Evolutionary conservation across 2,888 invertebrate genomes (phyloP).

Genomic region (Formica aserva): DNA sequence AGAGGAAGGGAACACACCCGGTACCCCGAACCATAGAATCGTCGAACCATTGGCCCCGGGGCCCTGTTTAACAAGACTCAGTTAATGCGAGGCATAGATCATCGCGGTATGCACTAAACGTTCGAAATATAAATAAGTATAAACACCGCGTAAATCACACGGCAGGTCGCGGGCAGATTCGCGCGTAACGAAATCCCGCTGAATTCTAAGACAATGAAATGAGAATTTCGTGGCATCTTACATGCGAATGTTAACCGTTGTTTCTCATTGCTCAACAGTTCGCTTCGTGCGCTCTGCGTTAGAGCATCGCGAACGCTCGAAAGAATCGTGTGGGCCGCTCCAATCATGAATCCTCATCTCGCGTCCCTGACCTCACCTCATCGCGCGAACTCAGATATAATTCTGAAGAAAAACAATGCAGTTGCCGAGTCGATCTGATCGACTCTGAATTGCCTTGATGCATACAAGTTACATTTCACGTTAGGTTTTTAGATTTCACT

Average conservation of each 20-base stretch:
- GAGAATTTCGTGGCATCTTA: background rate
- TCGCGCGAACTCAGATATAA: constrained; percentile 38
- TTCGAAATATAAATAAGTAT: constrained; percentile 84
- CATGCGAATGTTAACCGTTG: constrained; percentile 8
- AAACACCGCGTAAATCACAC: constrained; percentile 84
- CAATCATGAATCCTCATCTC: constrained; percentile 51
- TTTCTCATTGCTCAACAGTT: background rate
- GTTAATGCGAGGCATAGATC: constrained; percentile 85
- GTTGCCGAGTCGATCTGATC: constrained; percentile 43
- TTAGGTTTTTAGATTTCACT: background rate
- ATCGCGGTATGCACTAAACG: constrained; percentile 83
- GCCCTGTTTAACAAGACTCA: constrained; percentile 85
- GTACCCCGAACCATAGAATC: constrained; percentile 71
- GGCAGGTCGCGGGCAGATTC: constrained; percentile 79
- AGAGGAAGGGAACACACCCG: constrained; percentile 62
- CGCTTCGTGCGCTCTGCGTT: background rate
- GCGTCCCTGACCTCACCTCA: constrained; percentile 53
- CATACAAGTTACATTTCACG: constrained; percentile 34
- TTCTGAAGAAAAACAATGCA: constrained; percentile 53
- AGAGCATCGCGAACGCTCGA: constrained; percentile 11
- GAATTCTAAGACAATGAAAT: background rate
- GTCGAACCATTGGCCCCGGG: constrained; percentile 77
- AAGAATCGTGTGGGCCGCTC: constrained; percentile 38
- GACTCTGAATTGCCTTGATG: constrained; percentile 32
- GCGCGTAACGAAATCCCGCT: constrained; percentile 56